Evolutionary conservation across 2,888 invertebrate species (phyloP).

Genomic region (Caenorhabditis doughertyi): DNA sequence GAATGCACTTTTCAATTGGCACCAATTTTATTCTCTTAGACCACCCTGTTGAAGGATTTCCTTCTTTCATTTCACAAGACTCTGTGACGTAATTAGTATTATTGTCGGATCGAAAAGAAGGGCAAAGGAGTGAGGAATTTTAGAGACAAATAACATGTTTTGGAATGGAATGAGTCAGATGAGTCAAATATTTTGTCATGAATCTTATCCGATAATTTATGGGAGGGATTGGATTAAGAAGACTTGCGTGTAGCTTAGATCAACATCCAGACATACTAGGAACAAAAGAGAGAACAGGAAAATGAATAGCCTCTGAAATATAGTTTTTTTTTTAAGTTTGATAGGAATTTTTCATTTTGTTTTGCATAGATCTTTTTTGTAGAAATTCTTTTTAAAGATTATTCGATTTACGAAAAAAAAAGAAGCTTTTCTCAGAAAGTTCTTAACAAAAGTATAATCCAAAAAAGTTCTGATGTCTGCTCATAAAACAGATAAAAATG

Average conservation of each 20-base stretch:
- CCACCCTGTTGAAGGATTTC: slow-evolving; percentile 16
- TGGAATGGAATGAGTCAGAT: neutral
- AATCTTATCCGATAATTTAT: slow-evolving; percentile 4
- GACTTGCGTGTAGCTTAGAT: slow-evolving; percentile 10
- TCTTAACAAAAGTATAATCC: neutral
- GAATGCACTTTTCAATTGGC: slow-evolving; percentile 14
- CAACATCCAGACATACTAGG: slow-evolving; percentile 1
- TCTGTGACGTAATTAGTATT: slow-evolving; percentile 37
- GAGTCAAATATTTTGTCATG: slow-evolving; percentile 6
- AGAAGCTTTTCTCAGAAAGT: neutral
- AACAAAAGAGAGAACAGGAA: neutral
- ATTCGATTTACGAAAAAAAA: too few species aligned
- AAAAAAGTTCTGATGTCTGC: slow-evolving; percentile 23
- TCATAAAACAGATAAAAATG: neutral
- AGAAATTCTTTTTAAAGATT: too few species aligned
- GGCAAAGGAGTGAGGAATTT: neutral
- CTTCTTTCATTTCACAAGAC: neutral
- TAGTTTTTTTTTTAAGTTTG: too few species aligned
- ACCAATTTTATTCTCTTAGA: slow-evolving; percentile 14
- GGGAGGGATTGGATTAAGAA: slow-evolving; percentile 24
- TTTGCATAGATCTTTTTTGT: too few species aligned
- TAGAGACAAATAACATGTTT: neutral
- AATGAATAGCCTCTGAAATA: neutral
- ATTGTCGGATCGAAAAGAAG: slow-evolving; percentile 8
- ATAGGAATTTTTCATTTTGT: too few species aligned